Evolutionary conservation across 2,888 invertebrate genomes (phyloP).

Genomic region (Mimumesa dahlbomi): DNA sequence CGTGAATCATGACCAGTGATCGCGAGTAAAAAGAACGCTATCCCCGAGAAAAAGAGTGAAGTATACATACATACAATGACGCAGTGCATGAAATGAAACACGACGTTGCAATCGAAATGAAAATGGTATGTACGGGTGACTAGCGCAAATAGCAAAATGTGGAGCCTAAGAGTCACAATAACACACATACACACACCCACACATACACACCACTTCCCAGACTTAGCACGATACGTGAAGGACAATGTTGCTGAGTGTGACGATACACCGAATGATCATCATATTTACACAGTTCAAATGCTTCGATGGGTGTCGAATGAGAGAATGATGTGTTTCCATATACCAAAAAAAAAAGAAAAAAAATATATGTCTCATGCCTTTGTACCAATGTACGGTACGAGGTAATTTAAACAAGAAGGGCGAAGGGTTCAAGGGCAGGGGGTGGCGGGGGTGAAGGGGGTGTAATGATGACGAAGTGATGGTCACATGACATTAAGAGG

Average conservation of each 20-base stretch:
- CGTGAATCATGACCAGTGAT: too few relatives aligned
- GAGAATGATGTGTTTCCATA: constrained; percentile 51
- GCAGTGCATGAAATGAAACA: too few relatives aligned
- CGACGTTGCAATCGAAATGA: too few relatives aligned
- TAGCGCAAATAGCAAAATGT: too few relatives aligned
- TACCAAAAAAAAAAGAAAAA: too few relatives aligned
- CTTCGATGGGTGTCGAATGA: constrained; percentile 38
- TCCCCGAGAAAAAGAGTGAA: neutral
- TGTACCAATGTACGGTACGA: constrained; percentile 36
- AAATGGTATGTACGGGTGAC: too few relatives aligned
- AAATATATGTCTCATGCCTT: constrained; percentile 51
- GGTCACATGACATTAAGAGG: constrained; percentile 80
- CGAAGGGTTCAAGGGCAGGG: constrained; percentile 1
- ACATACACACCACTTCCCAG: constrained; percentile 32
- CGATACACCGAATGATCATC: constrained; percentile 28
- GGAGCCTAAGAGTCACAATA: too few relatives aligned
- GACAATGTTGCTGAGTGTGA: constrained; percentile 17
- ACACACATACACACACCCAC: constrained; percentile 23
- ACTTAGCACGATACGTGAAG: constrained; percentile 10
- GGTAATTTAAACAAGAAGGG: constrained; percentile 37
- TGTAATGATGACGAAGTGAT: constrained; percentile 74
- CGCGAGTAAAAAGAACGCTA: neutral
- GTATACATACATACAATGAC: too few relatives aligned
- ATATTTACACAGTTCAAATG: constrained; percentile 41
- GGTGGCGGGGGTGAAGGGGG: constrained; percentile 26